phyloP scores from a whole-genome alignment of 2,797 vertebrate genomes.

The Poecile montanus region DNA sequence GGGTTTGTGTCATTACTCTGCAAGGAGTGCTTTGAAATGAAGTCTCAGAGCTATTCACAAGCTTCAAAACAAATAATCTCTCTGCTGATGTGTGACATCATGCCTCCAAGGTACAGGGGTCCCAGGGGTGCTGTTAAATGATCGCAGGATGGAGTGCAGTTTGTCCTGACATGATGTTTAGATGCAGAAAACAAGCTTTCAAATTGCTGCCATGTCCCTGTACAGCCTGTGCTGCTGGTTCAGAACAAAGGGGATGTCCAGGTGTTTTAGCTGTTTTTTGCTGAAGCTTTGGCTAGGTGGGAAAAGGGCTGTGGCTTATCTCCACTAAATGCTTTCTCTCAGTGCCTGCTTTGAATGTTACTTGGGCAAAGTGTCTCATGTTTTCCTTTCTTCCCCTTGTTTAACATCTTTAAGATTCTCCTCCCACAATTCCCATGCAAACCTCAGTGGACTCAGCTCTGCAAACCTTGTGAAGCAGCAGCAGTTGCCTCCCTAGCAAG shows the following conservation, averaged over 20 bases:
- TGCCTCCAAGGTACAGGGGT: slow-evolving; percentile 14
- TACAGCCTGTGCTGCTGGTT: not conserved
- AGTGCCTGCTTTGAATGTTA: not conserved
- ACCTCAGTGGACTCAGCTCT: not conserved
- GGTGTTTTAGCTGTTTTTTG: not conserved
- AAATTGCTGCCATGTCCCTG: not conserved
- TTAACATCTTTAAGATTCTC: slow-evolving; percentile 3
- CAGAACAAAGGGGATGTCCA: not conserved
- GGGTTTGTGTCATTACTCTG: slow-evolving; percentile 15
- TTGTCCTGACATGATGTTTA: not conserved
- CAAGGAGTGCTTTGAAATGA: not conserved
- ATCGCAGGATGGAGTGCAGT: not conserved
- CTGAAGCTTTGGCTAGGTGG: not conserved
- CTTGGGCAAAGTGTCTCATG: not conserved
- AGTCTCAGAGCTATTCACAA: slow-evolving; percentile 28
- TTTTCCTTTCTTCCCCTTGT: not conserved
- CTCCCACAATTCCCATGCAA: not conserved
- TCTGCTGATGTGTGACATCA: not conserved
- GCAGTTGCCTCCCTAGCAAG: not conserved
- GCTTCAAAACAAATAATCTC: slow-evolving; percentile 48
- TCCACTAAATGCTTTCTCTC: not conserved
- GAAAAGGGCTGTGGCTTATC: not conserved
- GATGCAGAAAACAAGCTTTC: slow-evolving; percentile 33
- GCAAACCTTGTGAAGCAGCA: not conserved
- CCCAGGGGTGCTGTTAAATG: slow-evolving; percentile 36